Evolutionary conservation across 1,140 invertebrate genomes (phyloP), one percentile per base, ranked within the genome.

Genomic region (Archivesica marissinica): DNA sequence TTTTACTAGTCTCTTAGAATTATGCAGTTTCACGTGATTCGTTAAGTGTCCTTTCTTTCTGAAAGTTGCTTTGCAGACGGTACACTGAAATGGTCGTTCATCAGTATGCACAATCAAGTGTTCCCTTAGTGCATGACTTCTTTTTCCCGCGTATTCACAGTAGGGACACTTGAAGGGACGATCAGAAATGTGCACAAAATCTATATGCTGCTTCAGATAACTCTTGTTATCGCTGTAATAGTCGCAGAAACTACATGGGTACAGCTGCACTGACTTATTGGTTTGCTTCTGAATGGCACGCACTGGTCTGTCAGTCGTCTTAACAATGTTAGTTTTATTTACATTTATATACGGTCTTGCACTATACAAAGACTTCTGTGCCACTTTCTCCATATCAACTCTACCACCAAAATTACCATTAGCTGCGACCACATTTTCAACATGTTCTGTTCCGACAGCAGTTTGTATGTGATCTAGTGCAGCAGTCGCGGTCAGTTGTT

Each of bases 61-160:
- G 75, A 94, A 94, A 0, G 91, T 92, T 25, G 93, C 93, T 88
- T 93, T 93, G 84, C 93, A 94, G 59, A 91, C 89, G 17, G 41
- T 78, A 88, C 93, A 94, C 23, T 90, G 89, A 85, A 87, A 93
- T 9, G 93, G 93, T n/a, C 92, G 70, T 30, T 93, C 90, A 28
- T 90, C 90, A 15, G 92, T 92, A 79, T 94, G 93, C 11, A 94
- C 92, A 23, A 94, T 88, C 41, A 94, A 56, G 70, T 94, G 93
- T 81, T 94, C 93, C 30, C 92, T 88, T 25, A 94, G 61, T 6
- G 92, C 90, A 68, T 93, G 92, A 56, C 92, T 92, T 0, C 93
- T 88, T 82, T 94, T 94, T 7, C 93, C 93, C 54, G 93, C 93
- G 86, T 94, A 94, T 82, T 94, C 92, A 86, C 93, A 94, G 80